Evolutionary conservation across 2,797 vertebrate species (phyloP).

Genomic region (Pangasius larnaudii): DNA sequence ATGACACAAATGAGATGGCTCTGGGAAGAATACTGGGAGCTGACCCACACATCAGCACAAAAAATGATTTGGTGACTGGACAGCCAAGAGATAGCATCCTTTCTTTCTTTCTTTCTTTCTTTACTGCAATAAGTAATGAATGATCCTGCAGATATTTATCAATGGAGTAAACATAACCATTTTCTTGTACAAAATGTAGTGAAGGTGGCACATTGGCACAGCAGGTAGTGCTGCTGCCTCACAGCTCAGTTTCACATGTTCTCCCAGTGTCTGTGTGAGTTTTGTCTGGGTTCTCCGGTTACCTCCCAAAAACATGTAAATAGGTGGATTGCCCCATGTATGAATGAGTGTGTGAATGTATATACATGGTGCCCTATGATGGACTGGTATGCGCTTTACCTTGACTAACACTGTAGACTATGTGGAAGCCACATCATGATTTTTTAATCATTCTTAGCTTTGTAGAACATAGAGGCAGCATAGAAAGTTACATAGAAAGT

Average conservation of each 20-base stretch:
- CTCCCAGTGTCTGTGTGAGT: not conserved
- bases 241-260: not conserved
- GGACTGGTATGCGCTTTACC: no score
- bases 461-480: not conserved
- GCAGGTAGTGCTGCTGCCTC: not conserved
- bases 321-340: not conserved
- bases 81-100: not conserved
- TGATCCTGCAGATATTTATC: not conserved
- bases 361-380: not conserved
- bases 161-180: not conserved
- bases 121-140: not conserved
- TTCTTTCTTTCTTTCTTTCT: not conserved
- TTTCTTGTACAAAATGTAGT: not conserved
- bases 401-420: not conserved
- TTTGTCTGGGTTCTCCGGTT: not conserved
- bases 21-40: not conserved
- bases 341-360: not conserved
- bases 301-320: not conserved
- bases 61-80: not conserved
- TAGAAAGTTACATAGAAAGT: not conserved
- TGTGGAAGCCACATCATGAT: not conserved
- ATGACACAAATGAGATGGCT: not conserved
- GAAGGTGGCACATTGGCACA: not conserved
- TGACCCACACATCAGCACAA: not conserved
- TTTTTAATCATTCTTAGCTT: not conserved